A percentile compares a stretch with the other conserved stretches of the same genome.
phyloP scores from a whole-genome alignment of 2,797 vertebrate species.

The Dipus sagitta region DNA sequence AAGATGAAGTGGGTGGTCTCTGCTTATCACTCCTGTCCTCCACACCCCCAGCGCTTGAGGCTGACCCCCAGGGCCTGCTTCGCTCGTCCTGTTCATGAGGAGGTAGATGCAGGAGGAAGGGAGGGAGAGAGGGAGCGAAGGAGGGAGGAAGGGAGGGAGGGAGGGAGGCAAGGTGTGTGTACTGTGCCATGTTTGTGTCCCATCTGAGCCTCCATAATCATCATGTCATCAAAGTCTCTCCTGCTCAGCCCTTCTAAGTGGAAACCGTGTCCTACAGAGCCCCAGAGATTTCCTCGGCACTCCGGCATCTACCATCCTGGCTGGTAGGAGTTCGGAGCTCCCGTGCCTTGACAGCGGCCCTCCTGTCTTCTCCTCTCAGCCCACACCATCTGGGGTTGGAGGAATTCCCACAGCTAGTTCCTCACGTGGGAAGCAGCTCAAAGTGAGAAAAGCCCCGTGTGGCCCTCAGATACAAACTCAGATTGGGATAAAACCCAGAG shows the following conservation, averaged over 20 bases:
- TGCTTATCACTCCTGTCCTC: background rate
- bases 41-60: background rate
- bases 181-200: background rate
- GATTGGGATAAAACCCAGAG: background rate
- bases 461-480: background rate
- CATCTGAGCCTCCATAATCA: background rate
- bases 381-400: background rate
- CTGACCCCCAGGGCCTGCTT: background rate
- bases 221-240: background rate
- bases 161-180: no score
- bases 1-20: background rate
- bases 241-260: background rate
- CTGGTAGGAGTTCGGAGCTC: background rate
- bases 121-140: background rate
- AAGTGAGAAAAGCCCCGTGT: background rate
- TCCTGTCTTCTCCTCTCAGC: background rate
- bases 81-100: background rate
- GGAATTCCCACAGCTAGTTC: background rate
- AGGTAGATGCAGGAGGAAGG: rapidly evolving
- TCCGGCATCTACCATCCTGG: background rate
- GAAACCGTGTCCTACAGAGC: background rate
- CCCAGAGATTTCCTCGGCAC: background rate
- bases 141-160: background rate
- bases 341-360: background rate
- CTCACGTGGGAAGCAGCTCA: background rate